Conservation (phyloP, 1,140 invertebrate genomes). For the Arctopsyche grandis region DNA sequence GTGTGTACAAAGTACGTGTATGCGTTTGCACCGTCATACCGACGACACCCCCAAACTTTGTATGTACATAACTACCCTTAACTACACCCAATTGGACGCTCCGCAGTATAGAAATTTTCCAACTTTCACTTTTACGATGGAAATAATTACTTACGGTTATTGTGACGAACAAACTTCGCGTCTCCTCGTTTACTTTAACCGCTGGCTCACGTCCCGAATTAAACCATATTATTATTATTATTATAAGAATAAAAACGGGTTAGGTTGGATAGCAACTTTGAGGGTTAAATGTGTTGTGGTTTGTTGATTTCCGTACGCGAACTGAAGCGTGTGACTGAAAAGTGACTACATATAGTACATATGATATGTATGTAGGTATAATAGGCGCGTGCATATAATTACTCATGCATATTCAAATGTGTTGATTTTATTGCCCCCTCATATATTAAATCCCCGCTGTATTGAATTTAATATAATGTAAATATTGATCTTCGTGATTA, state of each 20-base stretch:
- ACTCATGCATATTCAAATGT: conserved; percentile 12
- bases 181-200: too few species aligned
- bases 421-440: not conserved
- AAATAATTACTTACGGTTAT: not conserved
- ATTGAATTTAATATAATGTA: not conserved
- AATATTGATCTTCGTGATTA: conserved; percentile 2
- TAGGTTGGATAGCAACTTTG: too few species aligned
- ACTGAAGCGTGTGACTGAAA: too few species aligned
- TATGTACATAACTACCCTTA: conserved; percentile 25
- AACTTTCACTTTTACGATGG: not conserved
- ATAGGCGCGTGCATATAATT: not conserved
- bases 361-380: not conserved
- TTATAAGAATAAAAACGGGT: too few species aligned
- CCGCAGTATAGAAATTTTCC: too few species aligned
- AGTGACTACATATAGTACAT: too few species aligned
- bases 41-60: not conserved
- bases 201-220: too few species aligned
- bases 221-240: too few species aligned
- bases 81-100: conserved; percentile 27
- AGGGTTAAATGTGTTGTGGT: too few species aligned
- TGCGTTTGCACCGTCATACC: conserved; percentile 20
- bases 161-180: too few species aligned
- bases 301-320: too few species aligned
- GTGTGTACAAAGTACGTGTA: not conserved
- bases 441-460: too few species aligned